Evolutionary conservation across 1,140 invertebrate species (phyloP).

Genomic region (Sinella curviseta): DNA sequence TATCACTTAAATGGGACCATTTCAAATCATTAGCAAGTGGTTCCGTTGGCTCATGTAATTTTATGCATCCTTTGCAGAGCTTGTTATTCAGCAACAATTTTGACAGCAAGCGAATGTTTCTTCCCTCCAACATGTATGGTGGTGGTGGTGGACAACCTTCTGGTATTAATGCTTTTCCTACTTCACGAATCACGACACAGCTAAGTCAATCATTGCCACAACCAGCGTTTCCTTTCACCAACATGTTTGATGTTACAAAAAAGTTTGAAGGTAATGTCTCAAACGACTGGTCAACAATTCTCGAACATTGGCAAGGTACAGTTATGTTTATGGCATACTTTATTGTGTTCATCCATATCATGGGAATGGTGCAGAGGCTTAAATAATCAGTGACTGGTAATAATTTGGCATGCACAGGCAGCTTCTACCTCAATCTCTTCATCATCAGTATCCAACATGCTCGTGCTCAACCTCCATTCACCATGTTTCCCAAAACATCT

Average conservation of each 20-base stretch:
- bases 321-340: background rate
- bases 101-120: background rate
- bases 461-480: conserved; percentile 43
- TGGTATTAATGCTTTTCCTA: background rate
- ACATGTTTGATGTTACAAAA: background rate
- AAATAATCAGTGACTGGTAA: background rate
- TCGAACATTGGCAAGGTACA: conserved; percentile 2
- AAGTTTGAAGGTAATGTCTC: background rate
- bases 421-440: conserved; percentile 40
- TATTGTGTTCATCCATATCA: background rate
- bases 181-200: background rate
- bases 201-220: background rate
- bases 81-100: background rate
- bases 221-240: background rate
- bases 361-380: too few relatives aligned
- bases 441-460: conserved; percentile 44
- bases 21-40: background rate
- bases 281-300: background rate
- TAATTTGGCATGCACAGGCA: conserved; percentile 32
- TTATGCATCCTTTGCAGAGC: background rate
- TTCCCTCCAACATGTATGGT: background rate
- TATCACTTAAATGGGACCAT: background rate
- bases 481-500: conserved; percentile 22
- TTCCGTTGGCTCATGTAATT: background rate
- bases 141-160: background rate